Percentiles rank a stretch among this genome's conserved stretches.
phyloP scores from a whole-genome alignment of 2,797 vertebrate species.

The Synaphobranchus kaupii region DNA sequence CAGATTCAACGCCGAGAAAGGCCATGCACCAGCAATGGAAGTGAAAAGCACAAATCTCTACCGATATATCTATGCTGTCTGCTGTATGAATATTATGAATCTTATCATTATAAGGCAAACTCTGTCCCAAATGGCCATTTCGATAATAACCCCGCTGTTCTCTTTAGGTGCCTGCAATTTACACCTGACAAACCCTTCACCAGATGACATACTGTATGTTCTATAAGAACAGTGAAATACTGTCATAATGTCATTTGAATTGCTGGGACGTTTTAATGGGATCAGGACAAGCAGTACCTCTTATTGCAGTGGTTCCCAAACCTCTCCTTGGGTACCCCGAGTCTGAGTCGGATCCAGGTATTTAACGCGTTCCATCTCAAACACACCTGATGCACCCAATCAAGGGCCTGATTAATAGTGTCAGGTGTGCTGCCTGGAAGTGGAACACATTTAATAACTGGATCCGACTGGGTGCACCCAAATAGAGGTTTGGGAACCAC shows the following conservation, averaged over 20 bases:
- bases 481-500: too few relatives aligned
- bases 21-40: neutral
- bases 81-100: neutral
- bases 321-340: too few relatives aligned
- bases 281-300: neutral
- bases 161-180: neutral
- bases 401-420: too few relatives aligned
- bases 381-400: too few relatives aligned
- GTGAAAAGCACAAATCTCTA: neutral
- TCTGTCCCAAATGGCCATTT: neutral
- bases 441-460: too few relatives aligned
- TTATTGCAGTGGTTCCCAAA: neutral
- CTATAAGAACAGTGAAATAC: neutral
- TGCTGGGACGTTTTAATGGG: constrained; percentile 21
- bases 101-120: neutral
- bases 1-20: neutral
- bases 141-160: neutral
- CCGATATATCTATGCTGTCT: neutral
- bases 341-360: too few relatives aligned
- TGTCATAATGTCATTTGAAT: neutral
- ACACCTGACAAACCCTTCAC: neutral
- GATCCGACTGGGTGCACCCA: too few relatives aligned
- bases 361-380: too few relatives aligned
- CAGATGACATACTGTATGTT: neutral
- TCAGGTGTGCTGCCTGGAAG: too few relatives aligned